These are phyloP conservation scores for Gymnocypris eckloni DNA, from an alignment of 2,797 vertebrate species.

Conservation along the genomic window DNA sequence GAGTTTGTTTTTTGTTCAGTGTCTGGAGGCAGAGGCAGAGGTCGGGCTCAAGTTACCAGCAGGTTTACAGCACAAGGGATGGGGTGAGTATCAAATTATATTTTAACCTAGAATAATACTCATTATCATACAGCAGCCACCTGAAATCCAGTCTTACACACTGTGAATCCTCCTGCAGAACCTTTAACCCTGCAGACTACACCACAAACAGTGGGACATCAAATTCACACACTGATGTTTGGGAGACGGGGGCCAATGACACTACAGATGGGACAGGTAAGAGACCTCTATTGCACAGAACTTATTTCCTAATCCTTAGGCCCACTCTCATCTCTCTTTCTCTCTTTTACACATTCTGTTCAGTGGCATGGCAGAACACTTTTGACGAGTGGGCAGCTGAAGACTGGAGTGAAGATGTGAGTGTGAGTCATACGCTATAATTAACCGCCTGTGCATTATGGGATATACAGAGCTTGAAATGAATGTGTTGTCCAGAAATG, in stretches of 20 bases:
- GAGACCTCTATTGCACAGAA: background rate
- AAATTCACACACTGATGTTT: constrained; percentile 84
- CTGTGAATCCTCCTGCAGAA: constrained; percentile 73
- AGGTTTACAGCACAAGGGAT: constrained; percentile 95
- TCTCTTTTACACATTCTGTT: constrained; percentile 15
- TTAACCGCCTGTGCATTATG: constrained; percentile 21
- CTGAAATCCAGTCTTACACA: background rate
- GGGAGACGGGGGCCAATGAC: constrained; percentile 86
- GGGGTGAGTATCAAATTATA: constrained; percentile 81
- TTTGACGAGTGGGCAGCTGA: constrained; percentile 94
- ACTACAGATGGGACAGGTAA: constrained; percentile 88
- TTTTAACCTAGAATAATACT: background rate
- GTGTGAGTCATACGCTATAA: constrained; percentile 73
- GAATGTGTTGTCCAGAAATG: constrained; percentile 39
- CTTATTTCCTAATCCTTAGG: background rate
- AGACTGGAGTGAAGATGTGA: constrained; percentile 96
- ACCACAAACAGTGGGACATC: constrained; percentile 82
- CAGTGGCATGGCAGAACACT: constrained; percentile 88
- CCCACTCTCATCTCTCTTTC: constrained; percentile 7
- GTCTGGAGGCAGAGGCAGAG: constrained; percentile 88
- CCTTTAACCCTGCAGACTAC: constrained; percentile 96
- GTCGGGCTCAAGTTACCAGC: constrained; percentile 83
- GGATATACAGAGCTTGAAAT: constrained; percentile 73
- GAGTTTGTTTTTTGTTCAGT: constrained; percentile 68
- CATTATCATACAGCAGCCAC: background rate